These are phyloP conservation scores for Pagrus major DNA, from an alignment of 2,113 vertebrate species.

Conservation along the genomic window DNA sequence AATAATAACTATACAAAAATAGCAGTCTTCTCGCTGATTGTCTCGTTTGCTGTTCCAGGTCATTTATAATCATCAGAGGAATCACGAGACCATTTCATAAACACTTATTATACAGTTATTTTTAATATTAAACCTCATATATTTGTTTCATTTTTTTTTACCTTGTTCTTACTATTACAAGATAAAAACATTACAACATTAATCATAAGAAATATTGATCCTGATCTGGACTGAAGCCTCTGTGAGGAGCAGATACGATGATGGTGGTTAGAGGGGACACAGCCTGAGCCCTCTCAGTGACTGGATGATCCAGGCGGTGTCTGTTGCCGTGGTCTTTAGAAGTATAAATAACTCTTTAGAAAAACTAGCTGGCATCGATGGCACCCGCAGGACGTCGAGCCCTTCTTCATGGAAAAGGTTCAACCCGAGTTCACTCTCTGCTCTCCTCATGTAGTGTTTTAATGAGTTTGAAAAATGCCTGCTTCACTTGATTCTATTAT, in stretches of 20 bases:
- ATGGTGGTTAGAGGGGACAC: constrained; percentile 34
- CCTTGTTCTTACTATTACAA: not conserved
- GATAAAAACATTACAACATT: not conserved
- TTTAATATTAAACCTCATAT: not conserved
- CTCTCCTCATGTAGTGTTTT: constrained; percentile 60
- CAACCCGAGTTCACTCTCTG: constrained; percentile 60
- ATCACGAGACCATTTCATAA: too few species aligned
- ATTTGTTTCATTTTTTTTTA: not conserved
- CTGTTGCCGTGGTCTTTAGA: constrained; percentile 65
- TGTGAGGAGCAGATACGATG: constrained; percentile 28
- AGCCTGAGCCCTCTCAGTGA: constrained; percentile 33
- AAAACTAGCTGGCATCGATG: constrained; percentile 42
- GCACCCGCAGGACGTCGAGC: constrained; percentile 35
- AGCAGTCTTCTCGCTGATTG: too few species aligned
- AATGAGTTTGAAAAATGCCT: constrained; percentile 66
- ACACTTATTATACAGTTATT: too few species aligned
- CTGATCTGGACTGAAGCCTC: constrained; percentile 1
- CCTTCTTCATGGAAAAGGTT: constrained; percentile 59
- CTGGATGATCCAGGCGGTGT: constrained; percentile 47
- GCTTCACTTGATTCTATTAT: constrained; percentile 62
- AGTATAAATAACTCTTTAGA: constrained; percentile 74
- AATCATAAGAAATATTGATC: not conserved
- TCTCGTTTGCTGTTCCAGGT: too few species aligned
- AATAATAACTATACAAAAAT: too few species aligned
- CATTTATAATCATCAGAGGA: too few species aligned